A percentile compares a stretch with the other conserved stretches of the same genome.
Evolutionary conservation across 1,140 invertebrate species (phyloP).

Genomic region (Bombus polaris): DNA sequence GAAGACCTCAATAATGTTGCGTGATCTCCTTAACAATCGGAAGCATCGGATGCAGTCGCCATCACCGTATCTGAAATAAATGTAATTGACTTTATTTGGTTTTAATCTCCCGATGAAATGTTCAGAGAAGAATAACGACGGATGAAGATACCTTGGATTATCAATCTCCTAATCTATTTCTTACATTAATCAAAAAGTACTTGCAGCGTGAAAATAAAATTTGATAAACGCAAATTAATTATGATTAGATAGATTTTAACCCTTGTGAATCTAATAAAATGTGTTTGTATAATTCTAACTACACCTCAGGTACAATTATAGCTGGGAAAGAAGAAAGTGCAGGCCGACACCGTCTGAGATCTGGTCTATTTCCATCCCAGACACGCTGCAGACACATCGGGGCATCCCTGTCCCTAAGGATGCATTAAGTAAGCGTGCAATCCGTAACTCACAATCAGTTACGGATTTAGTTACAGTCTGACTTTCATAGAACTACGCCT

Average conservation of each 20-base stretch:
- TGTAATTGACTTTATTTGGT: background rate
- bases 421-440: constrained; percentile 14
- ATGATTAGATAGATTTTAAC: background rate
- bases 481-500: background rate
- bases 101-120: background rate
- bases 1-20: constrained; percentile 87
- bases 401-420: constrained; percentile 48
- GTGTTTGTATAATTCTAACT: background rate
- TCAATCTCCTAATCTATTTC: background rate
- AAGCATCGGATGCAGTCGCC: constrained; percentile 86
- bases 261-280: background rate
- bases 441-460: background rate
- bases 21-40: constrained; percentile 84
- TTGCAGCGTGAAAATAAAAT: background rate
- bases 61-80: constrained; percentile 81
- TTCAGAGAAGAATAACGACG: too few relatives aligned
- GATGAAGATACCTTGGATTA: background rate
- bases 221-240: background rate
- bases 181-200: background rate
- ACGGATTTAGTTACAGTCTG: background rate
- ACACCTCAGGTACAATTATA: constrained; percentile 19
- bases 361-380: constrained; percentile 68
- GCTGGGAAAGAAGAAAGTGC: constrained; percentile 16
- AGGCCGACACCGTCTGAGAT: constrained; percentile 51
- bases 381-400: constrained; percentile 61